Evolutionary conservation across 2,113 vertebrate genomes (phyloP), one percentile per base, ranked within the genome.

Genomic region (Centrocercus urophasianus): DNA sequence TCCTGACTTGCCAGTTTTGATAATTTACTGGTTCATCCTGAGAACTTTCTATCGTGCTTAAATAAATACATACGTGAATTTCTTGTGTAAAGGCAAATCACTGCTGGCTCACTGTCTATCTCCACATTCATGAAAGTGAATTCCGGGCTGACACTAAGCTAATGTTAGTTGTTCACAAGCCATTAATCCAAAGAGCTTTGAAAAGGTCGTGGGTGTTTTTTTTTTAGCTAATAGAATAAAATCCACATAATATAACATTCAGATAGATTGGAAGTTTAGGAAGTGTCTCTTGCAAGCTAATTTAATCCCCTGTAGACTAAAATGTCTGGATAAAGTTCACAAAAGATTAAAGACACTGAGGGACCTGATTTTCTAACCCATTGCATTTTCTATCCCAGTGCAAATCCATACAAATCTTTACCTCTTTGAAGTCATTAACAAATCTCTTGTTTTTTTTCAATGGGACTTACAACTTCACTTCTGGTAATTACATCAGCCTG

Each of bases 331-430:
- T 94, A 94, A 96, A 95, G 73, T 54, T 70, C 34, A 90, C 88
- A 96, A 93, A 92, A 94, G 93, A 95, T 96, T 95, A 96, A 96
- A 95, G 91, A 90, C 86, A 70, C 24, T 48, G 36, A 86, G 95
- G 76, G 70, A 90, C 90, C 80, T 82, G 73, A 95, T 96, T 96
- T 95, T 97, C 94, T 89, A 94, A 93, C 73, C 86, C 95, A 88
- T 94, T 90, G 93, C 90, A 88, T 96, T 94, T 91, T 91, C 83
- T 91, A 97, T 94, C 90, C 93, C 86, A 0, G 21, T 90, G 88
- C 86, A 96, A 97, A 96, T 97, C 95, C 96, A 94, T 80, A 91
- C 61, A 96, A 95, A 94, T 95, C 95, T 95, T 94, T 65, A 52
- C 88, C 79, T 82, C 96, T 96, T 94, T 94, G 96, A 97, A 95